Percentiles rank a stretch among this genome's conserved stretches.
Evolutionary conservation across 1,140 invertebrate species (phyloP).

Genomic region (Drosophila lacteicornis): DNA sequence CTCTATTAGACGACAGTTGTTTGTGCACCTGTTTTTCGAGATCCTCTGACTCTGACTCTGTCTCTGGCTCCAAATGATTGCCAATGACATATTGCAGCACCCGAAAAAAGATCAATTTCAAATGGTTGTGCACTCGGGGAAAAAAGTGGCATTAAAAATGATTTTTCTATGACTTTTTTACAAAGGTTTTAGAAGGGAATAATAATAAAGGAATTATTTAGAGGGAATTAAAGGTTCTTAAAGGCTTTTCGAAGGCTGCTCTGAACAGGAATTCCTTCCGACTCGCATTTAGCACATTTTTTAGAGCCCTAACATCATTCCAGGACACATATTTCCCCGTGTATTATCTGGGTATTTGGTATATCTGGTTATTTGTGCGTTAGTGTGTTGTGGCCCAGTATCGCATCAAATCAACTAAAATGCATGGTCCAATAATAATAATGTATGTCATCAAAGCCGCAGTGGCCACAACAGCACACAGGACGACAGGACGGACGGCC

Average conservation of each 20-base stretch:
- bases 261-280: no score
- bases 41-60: background rate
- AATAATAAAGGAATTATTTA: no score
- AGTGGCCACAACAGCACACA: conserved; percentile 17
- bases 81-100: conserved; percentile 11
- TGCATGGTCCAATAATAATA: conserved; percentile 56
- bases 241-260: no score
- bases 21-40: conserved; percentile 15
- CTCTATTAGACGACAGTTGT: conserved; percentile 19
- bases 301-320: no score
- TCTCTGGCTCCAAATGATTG: conserved; percentile 2
- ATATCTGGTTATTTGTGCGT: conserved; percentile 13
- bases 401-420: conserved; percentile 66
- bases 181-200: background rate
- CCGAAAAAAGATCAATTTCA: background rate
- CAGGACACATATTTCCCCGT: background rate
- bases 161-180: background rate
- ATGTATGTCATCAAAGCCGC: conserved; percentile 51
- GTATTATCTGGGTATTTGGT: background rate
- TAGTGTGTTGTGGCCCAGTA: conserved; percentile 2
- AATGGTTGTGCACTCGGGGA: background rate
- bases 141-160: background rate
- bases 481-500: no score
- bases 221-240: no score
- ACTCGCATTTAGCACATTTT: no score